Evolutionary conservation across 2,888 invertebrate species (phyloP).

Genomic region (Microplitis deprimator): DNA sequence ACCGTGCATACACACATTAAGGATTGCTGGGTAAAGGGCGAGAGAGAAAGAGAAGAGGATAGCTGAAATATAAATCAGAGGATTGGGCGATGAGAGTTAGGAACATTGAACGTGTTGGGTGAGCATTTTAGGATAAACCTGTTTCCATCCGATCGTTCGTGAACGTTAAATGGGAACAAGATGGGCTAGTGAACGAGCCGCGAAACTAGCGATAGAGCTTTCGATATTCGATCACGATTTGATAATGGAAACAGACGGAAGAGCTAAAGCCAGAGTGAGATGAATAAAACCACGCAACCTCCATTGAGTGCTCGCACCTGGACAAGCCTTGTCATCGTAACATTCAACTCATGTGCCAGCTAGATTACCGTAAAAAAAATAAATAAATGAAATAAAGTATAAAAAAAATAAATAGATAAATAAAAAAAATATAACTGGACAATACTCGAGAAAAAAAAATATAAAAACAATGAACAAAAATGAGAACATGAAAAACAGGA

Average conservation of each 20-base stretch:
- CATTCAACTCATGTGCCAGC: constrained; percentile 6
- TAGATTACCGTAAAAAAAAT: neutral
- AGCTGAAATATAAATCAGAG: neutral
- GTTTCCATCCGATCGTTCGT: constrained; percentile 19
- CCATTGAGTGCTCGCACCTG: constrained; percentile 32
- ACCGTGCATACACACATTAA: neutral
- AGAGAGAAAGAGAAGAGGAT: neutral
- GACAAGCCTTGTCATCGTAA: constrained; percentile 23
- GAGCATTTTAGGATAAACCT: constrained; percentile 24
- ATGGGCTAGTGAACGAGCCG: constrained; percentile 24
- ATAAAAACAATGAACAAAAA: constrained; percentile 3
- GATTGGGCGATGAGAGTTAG: constrained; percentile 3
- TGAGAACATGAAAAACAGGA: neutral
- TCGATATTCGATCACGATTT: constrained; percentile 20
- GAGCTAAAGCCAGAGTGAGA: neutral
- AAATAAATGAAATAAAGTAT: neutral
- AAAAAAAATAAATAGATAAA: neutral
- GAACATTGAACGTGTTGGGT: neutral
- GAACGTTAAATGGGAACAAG: constrained; percentile 23
- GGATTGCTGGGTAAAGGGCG: neutral
- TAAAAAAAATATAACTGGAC: neutral
- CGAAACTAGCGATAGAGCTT: constrained; percentile 5
- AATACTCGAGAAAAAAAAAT: neutral
- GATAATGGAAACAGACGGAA: constrained; percentile 32
- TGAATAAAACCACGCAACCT: constrained; percentile 27